These are phyloP conservation scores for Scopus umbretta DNA, from an alignment of 2,113 vertebrate species.

Conservation along the genomic window DNA sequence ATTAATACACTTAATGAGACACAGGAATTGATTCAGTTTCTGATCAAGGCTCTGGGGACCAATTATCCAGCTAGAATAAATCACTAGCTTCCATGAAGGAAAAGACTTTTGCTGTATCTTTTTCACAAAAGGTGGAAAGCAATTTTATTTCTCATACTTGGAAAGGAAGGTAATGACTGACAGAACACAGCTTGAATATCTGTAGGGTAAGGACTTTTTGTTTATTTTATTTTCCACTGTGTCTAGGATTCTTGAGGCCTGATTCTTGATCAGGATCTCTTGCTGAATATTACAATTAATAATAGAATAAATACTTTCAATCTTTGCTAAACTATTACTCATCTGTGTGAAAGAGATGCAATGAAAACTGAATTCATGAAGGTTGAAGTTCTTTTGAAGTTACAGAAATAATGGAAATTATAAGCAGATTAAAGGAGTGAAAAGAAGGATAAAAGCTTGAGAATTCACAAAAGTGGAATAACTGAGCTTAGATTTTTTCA, in stretches of 20 bases:
- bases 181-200: background rate
- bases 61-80: background rate
- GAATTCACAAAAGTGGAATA: background rate
- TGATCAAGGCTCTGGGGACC: background rate
- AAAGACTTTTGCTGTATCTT: background rate
- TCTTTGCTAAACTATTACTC: background rate
- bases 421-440: background rate
- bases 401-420: background rate
- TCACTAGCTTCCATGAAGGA: background rate
- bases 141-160: background rate
- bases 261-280: background rate
- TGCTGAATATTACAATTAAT: background rate
- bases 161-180: background rate
- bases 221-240: background rate
- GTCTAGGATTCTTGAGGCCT: background rate
- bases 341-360: background rate
- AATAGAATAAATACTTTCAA: background rate
- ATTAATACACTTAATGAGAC: background rate
- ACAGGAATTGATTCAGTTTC: background rate
- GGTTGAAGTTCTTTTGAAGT: background rate
- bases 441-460: background rate
- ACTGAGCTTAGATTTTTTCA: background rate
- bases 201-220: background rate
- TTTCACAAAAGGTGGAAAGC: background rate
- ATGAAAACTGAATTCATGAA: background rate